Base-by-base conservation (phyloP, 1,140 invertebrate species). In the Leptinotarsa defecta region DNA sequence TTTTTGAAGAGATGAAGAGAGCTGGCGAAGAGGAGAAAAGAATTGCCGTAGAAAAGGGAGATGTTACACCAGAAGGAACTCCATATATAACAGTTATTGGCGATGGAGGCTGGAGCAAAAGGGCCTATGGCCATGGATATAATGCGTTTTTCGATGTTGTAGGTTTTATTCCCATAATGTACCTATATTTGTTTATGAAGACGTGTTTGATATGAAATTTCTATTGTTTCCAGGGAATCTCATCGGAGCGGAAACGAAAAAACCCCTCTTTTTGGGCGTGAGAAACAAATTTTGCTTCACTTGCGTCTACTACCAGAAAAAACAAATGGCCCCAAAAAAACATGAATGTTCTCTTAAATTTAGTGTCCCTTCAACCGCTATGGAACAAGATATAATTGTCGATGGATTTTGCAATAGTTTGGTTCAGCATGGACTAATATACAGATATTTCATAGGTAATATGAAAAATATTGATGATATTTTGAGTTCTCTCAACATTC, bases 391-490 rank as follows among this genome's bases (percentile, higher is more conserved):
- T 27, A 24, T 65, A n/a, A 65, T 5, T 22, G 20, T 65, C 19
- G 63, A 65, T 34, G 63, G 63, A 65, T n/a, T 65, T 65, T 65
- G 63, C 13, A 65, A 65, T 5, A 65, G 63, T 65, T 65, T 65
- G 63, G 63, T 20, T 65, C 63, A 65, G 63, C 63, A 20, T 27
- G 63, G 63, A 65, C 0, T 65, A 2, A 65, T 22, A 65, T 65
- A 65, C 19, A 65, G 24, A 65, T 65, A 65, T 65, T 65, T 65
- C 63, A 65, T 65, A 65, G 63, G 63, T 65, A 65, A 65, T 65
- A 24, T 65, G 13, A 65, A 2, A 65, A 65, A 15, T 65, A 65
- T 65, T 20, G 4, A 65, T 20, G 20, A 65, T 24, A n/a, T 65
- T 65, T 65, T 20, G 63, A 13, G 19, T 65, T 65, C 1, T 65